Evolutionary conservation across 92 coral and sea anemone genomes (phyloP).

Genomic region (Chrysogorgia sp.): DNA sequence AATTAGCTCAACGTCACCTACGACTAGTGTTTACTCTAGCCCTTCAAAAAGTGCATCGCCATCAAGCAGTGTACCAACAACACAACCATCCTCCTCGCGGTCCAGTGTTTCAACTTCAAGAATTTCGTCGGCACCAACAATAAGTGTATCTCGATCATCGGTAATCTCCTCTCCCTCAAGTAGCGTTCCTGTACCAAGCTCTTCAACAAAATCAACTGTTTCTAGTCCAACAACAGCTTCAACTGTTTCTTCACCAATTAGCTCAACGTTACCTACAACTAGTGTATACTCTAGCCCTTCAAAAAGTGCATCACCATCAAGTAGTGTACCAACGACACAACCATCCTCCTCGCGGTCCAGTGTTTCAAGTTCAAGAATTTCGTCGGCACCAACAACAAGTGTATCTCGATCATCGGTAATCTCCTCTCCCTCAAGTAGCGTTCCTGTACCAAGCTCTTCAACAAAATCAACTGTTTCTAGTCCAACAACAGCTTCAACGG

Average conservation of each 20-base stretch:
- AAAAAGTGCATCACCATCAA: constrained; percentile 6
- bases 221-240: constrained; percentile 24
- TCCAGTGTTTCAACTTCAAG: too few species aligned
- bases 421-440: constrained; percentile 3
- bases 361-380: too few species aligned
- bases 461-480: constrained; percentile 16
- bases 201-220: neutral
- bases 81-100: too few species aligned
- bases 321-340: constrained; percentile 10
- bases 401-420: constrained; percentile 14
- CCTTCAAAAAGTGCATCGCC: constrained; percentile 12
- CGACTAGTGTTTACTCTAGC: constrained; percentile 23
- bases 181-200: constrained; percentile 7
- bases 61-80: too few species aligned
- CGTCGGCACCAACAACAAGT: constrained; percentile 30
- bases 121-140: neutral
- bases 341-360: neutral
- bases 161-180: neutral
- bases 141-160: too few species aligned
- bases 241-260: constrained; percentile 48
- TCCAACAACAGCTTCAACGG: too few species aligned
- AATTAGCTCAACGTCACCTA: neutral
- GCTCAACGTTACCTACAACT: neutral
- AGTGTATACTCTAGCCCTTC: constrained; percentile 25
- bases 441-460: neutral